These are phyloP conservation scores for Danio jaintianensis DNA, from an alignment of 2,797 vertebrate species.

Conservation along the genomic window DNA sequence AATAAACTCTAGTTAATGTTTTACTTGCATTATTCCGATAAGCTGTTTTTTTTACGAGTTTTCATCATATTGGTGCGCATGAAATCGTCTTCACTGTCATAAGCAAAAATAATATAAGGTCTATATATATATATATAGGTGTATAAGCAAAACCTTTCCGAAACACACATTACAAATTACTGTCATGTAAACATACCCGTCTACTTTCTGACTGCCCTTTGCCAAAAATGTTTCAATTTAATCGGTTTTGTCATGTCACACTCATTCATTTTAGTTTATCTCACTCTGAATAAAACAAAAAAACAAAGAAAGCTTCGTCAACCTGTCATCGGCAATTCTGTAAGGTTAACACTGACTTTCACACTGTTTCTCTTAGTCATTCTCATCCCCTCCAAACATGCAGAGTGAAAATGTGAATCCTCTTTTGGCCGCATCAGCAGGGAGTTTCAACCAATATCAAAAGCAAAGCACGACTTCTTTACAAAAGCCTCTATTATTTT, in stretches of 20 bases:
- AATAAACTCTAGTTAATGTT: too few relatives aligned
- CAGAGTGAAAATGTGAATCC: conserved; percentile 17
- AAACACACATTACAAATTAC: too few relatives aligned
- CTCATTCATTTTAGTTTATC: not conserved
- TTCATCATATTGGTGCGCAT: too few relatives aligned
- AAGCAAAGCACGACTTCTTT: conserved; percentile 30
- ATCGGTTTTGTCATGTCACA: not conserved
- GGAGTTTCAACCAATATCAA: conserved; percentile 41
- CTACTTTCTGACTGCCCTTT: not conserved
- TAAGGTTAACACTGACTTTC: not conserved
- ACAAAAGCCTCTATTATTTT: conserved; percentile 42
- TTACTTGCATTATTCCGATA: too few relatives aligned
- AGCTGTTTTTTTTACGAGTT: too few relatives aligned
- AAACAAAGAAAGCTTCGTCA: not conserved
- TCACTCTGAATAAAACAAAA: not conserved
- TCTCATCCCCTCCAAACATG: conserved; percentile 2
- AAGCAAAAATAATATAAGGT: too few relatives aligned
- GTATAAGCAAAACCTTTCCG: too few relatives aligned
- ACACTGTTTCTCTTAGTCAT: not conserved
- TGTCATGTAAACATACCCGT: too few relatives aligned
- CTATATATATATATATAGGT: too few relatives aligned
- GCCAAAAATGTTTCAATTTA: not conserved
- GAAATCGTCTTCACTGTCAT: too few relatives aligned
- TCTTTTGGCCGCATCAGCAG: not conserved
- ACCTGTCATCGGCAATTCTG: not conserved